These are phyloP conservation scores for Periophthalmus magnuspinnatus DNA, from an alignment of 2,797 vertebrate species.

Conservation along the genomic window DNA sequence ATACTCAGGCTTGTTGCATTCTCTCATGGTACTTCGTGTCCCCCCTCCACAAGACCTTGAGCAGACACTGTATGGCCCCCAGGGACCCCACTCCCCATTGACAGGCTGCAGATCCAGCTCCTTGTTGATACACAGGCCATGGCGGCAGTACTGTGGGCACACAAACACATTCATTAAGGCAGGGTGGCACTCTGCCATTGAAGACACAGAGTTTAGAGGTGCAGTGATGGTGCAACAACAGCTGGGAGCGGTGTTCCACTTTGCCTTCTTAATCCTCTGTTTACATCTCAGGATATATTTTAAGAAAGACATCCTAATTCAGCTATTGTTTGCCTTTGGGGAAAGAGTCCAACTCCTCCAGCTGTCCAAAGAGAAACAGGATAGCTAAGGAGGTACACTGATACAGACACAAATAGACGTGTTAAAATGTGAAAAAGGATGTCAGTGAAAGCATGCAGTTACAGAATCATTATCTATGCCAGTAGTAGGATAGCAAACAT, in stretches of 20 bases:
- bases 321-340: slow-evolving; percentile 54
- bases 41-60: slow-evolving; percentile 96
- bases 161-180: slow-evolving; percentile 33
- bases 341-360: slow-evolving; percentile 55
- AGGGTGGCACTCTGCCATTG: slow-evolving; percentile 3
- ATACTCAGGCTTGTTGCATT: slow-evolving; percentile 95
- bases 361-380: slow-evolving; percentile 57
- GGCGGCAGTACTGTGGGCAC: slow-evolving; percentile 86
- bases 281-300: slow-evolving; percentile 55
- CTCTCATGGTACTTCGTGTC: slow-evolving; percentile 86
- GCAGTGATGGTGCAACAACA: slow-evolving; percentile 38
- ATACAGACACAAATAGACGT: slow-evolving; percentile 26
- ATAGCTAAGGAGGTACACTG: slow-evolving; percentile 21
- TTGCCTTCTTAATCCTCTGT: slow-evolving; percentile 51
- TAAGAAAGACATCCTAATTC: slow-evolving; percentile 61
- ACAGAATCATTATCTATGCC: not conserved
- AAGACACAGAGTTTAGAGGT: slow-evolving; percentile 5
- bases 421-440: slow-evolving; percentile 8
- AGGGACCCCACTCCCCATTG: slow-evolving; percentile 93
- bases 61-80: slow-evolving; percentile 90
- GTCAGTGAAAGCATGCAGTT: slow-evolving; percentile 18
- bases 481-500: slow-evolving; percentile 1
- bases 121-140: slow-evolving; percentile 91
- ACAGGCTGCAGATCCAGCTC: slow-evolving; percentile 85
- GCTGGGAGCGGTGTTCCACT: slow-evolving; percentile 42